Conservation (phyloP, 2,888 invertebrate species). For the Steinernema hermaphroditum region DNA sequence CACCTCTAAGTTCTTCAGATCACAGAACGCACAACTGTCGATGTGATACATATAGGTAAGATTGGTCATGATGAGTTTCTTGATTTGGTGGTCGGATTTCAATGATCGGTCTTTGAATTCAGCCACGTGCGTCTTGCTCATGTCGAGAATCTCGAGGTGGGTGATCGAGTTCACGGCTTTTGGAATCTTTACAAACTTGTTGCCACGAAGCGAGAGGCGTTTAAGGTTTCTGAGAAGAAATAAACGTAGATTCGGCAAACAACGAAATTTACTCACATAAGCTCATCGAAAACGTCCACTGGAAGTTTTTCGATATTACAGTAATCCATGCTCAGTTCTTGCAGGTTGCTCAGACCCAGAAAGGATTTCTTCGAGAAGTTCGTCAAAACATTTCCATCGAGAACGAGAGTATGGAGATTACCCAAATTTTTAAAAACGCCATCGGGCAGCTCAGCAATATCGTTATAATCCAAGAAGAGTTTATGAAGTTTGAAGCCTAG, state of each 20-base stretch:
- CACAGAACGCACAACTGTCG: conserved; percentile 8
- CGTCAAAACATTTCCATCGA: conserved; percentile 46
- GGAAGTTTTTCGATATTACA: conserved; percentile 41
- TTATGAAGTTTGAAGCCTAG: conserved; percentile 48
- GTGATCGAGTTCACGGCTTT: conserved; percentile 43
- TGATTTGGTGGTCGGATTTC: conserved; percentile 46
- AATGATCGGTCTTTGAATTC: conserved; percentile 43
- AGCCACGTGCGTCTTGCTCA: conserved; percentile 45
- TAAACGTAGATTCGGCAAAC: background rate
- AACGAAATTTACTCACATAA: conserved; percentile 41
- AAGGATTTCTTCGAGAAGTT: conserved; percentile 32
- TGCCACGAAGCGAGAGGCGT: conserved; percentile 49
- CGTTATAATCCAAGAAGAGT: conserved; percentile 40
- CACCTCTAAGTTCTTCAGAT: conserved; percentile 15
- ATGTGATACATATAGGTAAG: conserved; percentile 32
- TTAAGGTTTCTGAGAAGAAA: conserved; percentile 50
- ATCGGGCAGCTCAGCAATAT: conserved; percentile 34
- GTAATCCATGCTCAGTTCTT: conserved; percentile 52
- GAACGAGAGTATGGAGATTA: conserved; percentile 43
- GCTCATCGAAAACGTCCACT: conserved; percentile 47
- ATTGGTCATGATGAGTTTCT: conserved; percentile 51
- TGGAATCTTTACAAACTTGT: conserved; percentile 48
- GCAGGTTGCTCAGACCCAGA: conserved; percentile 47
- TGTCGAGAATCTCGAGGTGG: conserved; percentile 46
- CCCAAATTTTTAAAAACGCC: conserved; percentile 38